Evolutionary conservation across 2,113 vertebrate species (phyloP).

Genomic region (Pycnonotus jocosus): DNA sequence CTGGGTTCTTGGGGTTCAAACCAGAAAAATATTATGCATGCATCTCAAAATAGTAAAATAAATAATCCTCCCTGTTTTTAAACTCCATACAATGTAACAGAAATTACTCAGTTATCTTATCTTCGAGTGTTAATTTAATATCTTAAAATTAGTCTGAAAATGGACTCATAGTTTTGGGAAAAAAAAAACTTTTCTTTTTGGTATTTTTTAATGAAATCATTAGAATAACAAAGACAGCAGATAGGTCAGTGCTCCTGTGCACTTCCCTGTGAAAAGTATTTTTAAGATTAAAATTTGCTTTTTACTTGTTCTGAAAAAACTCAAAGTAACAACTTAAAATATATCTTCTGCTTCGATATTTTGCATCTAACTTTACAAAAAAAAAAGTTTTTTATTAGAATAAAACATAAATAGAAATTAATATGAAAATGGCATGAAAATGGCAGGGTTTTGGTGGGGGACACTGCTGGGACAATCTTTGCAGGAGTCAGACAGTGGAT

Average conservation of each 20-base stretch:
- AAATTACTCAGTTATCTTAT: background rate
- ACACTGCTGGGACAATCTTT: background rate
- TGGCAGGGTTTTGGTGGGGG: background rate
- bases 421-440: background rate
- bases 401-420: background rate
- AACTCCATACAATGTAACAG: background rate
- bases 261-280: background rate
- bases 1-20: background rate
- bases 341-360: background rate
- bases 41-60: background rate
- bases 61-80: background rate
- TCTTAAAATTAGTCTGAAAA: background rate
- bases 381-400: background rate
- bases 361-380: background rate
- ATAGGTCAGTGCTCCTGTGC: fast-evolving
- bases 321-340: background rate
- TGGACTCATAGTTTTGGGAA: background rate
- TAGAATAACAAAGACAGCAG: background rate
- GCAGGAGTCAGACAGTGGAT: fast-evolving
- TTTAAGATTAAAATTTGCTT: background rate
- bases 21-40: background rate
- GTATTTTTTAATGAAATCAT: background rate
- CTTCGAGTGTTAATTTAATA: background rate
- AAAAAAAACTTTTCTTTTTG: background rate
- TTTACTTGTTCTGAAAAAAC: background rate